Evolutionary conservation across 2,797 vertebrate species (phyloP), one percentile per base, ranked within the genome.

Genomic region (Peromyscus attwateri): DNA sequence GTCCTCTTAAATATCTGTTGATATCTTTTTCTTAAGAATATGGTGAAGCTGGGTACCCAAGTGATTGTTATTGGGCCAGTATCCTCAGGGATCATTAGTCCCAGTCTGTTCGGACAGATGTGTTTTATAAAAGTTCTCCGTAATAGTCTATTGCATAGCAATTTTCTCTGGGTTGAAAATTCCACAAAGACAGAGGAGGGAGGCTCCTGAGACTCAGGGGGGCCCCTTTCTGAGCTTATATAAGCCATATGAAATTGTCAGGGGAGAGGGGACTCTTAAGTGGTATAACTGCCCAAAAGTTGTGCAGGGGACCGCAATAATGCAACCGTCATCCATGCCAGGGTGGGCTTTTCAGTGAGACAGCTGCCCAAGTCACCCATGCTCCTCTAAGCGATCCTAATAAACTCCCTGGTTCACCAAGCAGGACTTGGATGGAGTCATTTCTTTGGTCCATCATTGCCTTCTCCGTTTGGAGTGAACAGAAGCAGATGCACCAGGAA

Each of bases 11-110:
- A n/a, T 21, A 8, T 75, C 82, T 60, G 37, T 76, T 87, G 82
- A 34, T 75, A 77, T 96, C 88, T 81, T 77, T 37, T 60, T 91
- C 80, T 68, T 77, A 55, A 90, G 77, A 93, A 81, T 81, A 90
- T 57, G 55, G 40, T 5, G 1, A 95, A 40, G 40, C 27, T 16
- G 52, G 64, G 80, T 68, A 57, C 29, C 76, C 80, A 62, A 85
- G 52, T 94, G 34, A 79, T 83, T 43, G 13, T 29, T 75, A 79
- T 17, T n/a, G 55, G 62, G 43, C 37, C 75, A 66, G n/a, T 77
- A 76, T 25, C 77, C 49, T 34, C 52, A 85, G 40, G 76, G 66
- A 77, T 77, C 34, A 64, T 55, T 66, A 68, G 12, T 92, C 66
- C 37, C 49, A 84, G 52, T 81, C 87, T 87, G 14, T 37, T 80